phyloP scores from a whole-genome alignment of 2,113 vertebrate species.

The Colius striatus region DNA sequence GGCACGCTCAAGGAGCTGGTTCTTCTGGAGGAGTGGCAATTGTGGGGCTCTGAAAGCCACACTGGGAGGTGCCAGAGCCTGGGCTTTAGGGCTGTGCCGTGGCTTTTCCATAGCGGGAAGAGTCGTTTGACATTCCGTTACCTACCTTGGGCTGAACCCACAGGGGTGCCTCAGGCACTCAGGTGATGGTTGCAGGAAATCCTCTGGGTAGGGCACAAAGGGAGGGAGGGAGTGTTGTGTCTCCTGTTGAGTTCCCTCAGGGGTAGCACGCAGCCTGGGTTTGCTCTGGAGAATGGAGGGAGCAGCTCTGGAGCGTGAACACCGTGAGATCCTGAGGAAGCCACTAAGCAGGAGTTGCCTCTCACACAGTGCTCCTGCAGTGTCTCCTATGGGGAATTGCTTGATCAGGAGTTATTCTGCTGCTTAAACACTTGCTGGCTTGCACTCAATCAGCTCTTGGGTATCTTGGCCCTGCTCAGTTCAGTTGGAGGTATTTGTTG shows the following conservation, averaged over 20 bases:
- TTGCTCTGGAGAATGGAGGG: neutral
- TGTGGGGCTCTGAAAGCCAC: neutral
- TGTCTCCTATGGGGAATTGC: neutral
- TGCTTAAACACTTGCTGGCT: neutral
- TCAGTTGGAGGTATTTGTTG: neutral
- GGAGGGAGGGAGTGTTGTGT: neutral
- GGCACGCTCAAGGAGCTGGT: neutral
- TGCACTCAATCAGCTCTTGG: neutral
- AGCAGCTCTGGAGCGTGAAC: neutral
- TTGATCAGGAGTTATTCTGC: neutral
- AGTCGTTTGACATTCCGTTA: neutral
- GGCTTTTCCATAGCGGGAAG: neutral
- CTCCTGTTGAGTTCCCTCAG: neutral
- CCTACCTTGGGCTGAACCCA: neutral
- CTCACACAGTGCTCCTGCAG: neutral
- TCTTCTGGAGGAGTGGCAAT: neutral
- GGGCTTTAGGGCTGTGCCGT: rapidly evolving
- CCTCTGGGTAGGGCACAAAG: neutral
- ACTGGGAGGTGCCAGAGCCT: neutral
- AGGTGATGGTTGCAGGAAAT: neutral
- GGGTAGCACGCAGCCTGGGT: neutral
- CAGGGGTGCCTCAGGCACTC: neutral
- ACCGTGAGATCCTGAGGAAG: neutral
- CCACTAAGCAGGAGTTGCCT: neutral
- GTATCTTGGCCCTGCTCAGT: neutral